Conservation (phyloP, 1,140 invertebrate species). For the Drosophila asahinai region DNA sequence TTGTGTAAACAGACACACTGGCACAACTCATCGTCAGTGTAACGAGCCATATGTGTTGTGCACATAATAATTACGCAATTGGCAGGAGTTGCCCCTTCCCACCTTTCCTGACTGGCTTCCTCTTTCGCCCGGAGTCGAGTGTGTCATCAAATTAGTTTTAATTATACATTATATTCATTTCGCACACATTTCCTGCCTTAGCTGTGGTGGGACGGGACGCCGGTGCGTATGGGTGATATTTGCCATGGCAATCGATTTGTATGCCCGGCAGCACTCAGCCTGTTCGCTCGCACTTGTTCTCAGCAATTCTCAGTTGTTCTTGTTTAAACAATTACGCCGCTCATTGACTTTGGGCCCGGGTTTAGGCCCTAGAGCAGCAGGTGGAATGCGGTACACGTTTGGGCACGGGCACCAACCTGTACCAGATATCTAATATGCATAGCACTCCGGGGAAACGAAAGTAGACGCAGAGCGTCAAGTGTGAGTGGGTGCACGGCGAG, state of each 20-base stretch:
- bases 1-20: constrained; percentile 45
- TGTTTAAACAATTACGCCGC: constrained; percentile 57
- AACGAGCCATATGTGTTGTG: constrained; percentile 55
- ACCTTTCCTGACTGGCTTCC: constrained; percentile 4
- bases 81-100: constrained; percentile 13
- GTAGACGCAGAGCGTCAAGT: constrained; percentile 22
- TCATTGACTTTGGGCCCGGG: constrained; percentile 31
- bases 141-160: constrained; percentile 63
- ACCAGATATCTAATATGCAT: constrained; percentile 75
- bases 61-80: constrained; percentile 78
- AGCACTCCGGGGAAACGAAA: constrained; percentile 44
- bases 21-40: constrained; percentile 35
- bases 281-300: neutral
- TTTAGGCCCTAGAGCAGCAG: neutral
- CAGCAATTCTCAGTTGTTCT: constrained; percentile 45
- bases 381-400: constrained; percentile 18
- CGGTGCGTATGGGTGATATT: constrained; percentile 53
- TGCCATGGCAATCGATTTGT: constrained; percentile 55
- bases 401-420: constrained; percentile 6
- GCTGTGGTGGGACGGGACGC: neutral
- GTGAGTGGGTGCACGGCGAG: constrained; percentile 4
- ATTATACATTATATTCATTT: constrained; percentile 59
- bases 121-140: constrained; percentile 33
- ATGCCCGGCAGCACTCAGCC: constrained; percentile 32
- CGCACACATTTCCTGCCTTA: constrained; percentile 46